Percentiles rank a stretch among this genome's conserved stretches.
Conservation (phyloP, 2,888 invertebrate genomes). For the Brassicogethes aeneus region DNA sequence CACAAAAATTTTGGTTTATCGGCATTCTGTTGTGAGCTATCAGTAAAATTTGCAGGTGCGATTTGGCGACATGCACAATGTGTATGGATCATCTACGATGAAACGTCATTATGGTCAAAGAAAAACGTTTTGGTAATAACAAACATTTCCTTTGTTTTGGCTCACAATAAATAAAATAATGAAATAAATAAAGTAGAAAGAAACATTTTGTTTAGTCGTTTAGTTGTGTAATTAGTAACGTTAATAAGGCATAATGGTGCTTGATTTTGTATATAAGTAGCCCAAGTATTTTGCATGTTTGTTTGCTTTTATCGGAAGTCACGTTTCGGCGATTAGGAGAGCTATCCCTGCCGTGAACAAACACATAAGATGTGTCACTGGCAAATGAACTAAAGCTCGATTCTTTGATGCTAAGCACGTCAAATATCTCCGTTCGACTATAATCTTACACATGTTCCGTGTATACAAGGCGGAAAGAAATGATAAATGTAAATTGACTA, state of each 20-base stretch:
- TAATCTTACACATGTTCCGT: not conserved
- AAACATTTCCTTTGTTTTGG: too few relatives aligned
- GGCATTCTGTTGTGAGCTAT: too few relatives aligned
- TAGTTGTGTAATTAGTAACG: too few relatives aligned
- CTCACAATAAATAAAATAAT: too few relatives aligned
- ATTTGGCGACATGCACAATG: too few relatives aligned
- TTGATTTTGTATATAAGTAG: not conserved
- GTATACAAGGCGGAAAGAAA: not conserved
- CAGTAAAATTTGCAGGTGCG: too few relatives aligned
- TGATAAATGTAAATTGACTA: not conserved
- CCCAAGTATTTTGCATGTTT: constrained; percentile 2
- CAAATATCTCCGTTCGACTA: not conserved
- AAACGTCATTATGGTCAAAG: too few relatives aligned
- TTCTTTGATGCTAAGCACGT: not conserved
- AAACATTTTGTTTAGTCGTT: too few relatives aligned
- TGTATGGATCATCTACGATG: too few relatives aligned
- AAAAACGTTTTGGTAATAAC: too few relatives aligned
- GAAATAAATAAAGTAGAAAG: too few relatives aligned
- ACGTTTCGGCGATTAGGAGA: constrained; percentile 2
- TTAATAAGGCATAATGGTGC: not conserved
- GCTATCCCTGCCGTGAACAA: not conserved
- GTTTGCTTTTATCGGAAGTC: constrained; percentile 1
- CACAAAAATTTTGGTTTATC: too few relatives aligned
- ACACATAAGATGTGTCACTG: not conserved
- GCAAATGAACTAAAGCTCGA: not conserved